Evolutionary conservation across 2,797 vertebrate species (phyloP).

Genomic region (Chromis chromis): DNA sequence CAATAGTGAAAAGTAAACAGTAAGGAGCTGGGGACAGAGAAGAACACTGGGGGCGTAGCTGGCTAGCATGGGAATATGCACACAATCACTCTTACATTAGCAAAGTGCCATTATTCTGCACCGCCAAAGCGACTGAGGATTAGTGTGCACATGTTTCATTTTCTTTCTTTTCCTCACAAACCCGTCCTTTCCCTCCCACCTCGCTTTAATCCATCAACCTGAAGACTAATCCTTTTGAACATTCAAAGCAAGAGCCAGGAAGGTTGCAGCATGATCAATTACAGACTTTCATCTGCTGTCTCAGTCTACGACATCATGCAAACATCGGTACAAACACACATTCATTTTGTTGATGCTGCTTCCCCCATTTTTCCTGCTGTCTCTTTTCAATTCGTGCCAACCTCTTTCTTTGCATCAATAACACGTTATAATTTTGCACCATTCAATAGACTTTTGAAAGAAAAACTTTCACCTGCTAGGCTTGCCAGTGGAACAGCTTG

Average conservation of each 20-base stretch:
- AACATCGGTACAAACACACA: slow-evolving; percentile 68
- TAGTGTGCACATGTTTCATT: slow-evolving; percentile 65
- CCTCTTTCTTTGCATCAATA: slow-evolving; percentile 32
- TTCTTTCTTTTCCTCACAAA: slow-evolving; percentile 53
- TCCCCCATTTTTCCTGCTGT: slow-evolving; percentile 42
- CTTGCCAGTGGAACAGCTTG: slow-evolving; percentile 25
- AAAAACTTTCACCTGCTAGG: slow-evolving; percentile 37
- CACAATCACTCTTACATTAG: slow-evolving; percentile 77
- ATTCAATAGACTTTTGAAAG: slow-evolving; percentile 11
- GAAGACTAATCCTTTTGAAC: slow-evolving; percentile 82
- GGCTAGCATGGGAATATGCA: slow-evolving; percentile 54
- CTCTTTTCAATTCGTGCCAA: slow-evolving; percentile 51
- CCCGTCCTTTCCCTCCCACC: slow-evolving; percentile 70
- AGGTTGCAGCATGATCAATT: slow-evolving; percentile 81
- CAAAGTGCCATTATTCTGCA: slow-evolving; percentile 62
- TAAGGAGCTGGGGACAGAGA: slow-evolving; percentile 52
- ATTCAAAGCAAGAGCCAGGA: slow-evolving; percentile 74
- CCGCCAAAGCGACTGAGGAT: slow-evolving; percentile 68
- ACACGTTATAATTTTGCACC: slow-evolving; percentile 36
- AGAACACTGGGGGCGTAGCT: slow-evolving; percentile 59
- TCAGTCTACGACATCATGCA: slow-evolving; percentile 64
- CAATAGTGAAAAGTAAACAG: slow-evolving; percentile 82
- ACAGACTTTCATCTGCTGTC: slow-evolving; percentile 74
- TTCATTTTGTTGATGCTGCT: slow-evolving; percentile 67
- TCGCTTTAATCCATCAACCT: slow-evolving; percentile 83